These are phyloP conservation scores for Cichladusa arquata DNA, from an alignment of 2,113 vertebrate species.

Conservation along the genomic window DNA sequence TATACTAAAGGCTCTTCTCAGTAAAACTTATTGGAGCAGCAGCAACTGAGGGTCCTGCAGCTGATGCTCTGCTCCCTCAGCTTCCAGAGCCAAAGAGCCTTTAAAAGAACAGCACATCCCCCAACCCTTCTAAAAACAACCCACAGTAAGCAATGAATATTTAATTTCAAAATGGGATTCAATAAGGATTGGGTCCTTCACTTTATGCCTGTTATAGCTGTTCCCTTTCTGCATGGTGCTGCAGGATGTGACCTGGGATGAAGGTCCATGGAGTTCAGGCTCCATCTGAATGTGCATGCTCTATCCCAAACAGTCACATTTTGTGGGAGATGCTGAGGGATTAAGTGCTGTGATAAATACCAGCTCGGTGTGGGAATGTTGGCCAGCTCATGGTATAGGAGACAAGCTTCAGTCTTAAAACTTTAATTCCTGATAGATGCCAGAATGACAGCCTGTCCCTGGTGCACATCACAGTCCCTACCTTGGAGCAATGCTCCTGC, in stretches of 20 bases:
- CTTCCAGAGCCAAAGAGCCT: not conserved
- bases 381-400: not conserved
- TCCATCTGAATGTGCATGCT: not conserved
- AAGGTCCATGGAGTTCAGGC: not conserved
- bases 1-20: not conserved
- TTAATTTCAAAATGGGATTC: not conserved
- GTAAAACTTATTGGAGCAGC: not conserved
- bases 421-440: not conserved
- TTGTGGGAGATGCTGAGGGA: not conserved
- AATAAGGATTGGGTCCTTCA: not conserved
- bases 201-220: not conserved
- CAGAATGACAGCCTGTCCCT: not conserved
- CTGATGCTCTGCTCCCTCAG: not conserved
- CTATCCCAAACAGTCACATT: not conserved
- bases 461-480: rapidly evolving
- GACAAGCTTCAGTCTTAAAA: not conserved
- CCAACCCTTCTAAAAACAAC: not conserved
- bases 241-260: not conserved
- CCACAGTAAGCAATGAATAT: not conserved
- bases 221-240: not conserved
- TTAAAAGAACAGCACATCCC: not conserved
- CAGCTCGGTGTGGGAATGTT: not conserved
- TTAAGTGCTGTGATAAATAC: not conserved
- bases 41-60: not conserved
- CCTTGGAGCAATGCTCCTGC: not conserved